These are phyloP conservation scores for Bambusicola thoracicus DNA, from an alignment of 2,113 vertebrate species.

Conservation along the genomic window DNA sequence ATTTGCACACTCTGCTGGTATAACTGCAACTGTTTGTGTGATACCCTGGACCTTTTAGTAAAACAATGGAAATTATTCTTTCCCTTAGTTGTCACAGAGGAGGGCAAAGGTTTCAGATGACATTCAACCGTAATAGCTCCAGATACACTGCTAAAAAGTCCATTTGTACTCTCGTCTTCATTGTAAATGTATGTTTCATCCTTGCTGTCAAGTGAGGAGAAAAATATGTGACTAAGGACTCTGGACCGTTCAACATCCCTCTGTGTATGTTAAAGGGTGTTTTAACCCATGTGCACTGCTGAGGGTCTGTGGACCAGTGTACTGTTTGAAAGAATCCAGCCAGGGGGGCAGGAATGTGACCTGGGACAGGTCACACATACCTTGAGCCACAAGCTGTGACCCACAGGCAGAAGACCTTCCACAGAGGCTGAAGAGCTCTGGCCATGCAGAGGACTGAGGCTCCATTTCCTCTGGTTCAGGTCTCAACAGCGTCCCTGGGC, in stretches of 20 bases:
- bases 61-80: not conserved
- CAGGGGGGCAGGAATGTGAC: not conserved
- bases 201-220: not conserved
- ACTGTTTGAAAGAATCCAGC: fast-evolving
- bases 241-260: not conserved
- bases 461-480: not conserved
- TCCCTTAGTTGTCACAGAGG: not conserved
- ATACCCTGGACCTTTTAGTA: not conserved
- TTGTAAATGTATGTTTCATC: not conserved
- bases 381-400: not conserved
- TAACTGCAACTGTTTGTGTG: not conserved
- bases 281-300: not conserved
- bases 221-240: not conserved
- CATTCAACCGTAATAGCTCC: not conserved
- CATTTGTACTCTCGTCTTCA: not conserved
- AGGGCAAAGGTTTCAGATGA: not conserved
- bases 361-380: not conserved
- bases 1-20: not conserved
- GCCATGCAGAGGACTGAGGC: too few relatives aligned
- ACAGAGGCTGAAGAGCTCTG: not conserved
- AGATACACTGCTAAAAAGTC: not conserved
- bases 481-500: not conserved
- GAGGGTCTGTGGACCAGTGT: not conserved
- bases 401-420: not conserved
- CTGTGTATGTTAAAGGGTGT: not conserved